Evolutionary conservation across 2,797 vertebrate genomes (phyloP).

Genomic region (Sarcoramphus papa): DNA sequence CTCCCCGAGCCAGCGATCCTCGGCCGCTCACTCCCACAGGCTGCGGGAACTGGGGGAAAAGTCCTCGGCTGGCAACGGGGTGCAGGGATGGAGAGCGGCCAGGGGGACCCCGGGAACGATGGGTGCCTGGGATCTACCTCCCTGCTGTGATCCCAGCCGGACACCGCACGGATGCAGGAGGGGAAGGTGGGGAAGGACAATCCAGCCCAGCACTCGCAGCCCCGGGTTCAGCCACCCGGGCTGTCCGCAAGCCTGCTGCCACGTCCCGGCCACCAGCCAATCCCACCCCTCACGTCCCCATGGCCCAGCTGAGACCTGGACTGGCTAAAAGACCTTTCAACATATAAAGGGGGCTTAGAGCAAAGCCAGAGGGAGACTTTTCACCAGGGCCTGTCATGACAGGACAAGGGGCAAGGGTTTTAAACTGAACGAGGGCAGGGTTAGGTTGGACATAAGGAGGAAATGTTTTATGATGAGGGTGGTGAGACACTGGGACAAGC

Average conservation of each 20-base stretch:
- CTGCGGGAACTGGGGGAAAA: background rate
- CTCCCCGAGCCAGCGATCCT: background rate
- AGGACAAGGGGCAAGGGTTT: background rate
- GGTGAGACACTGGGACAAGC: no score
- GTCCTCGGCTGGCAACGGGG: background rate
- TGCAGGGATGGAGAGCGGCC: background rate
- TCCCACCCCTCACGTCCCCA: background rate
- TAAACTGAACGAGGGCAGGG: background rate
- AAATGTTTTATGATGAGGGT: no score
- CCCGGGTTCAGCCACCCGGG: rapidly evolving
- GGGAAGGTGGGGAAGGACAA: background rate
- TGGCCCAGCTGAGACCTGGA: background rate
- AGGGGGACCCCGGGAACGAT: rapidly evolving
- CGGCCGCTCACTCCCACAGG: background rate
- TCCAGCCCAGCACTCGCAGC: rapidly evolving
- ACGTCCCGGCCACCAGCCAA: background rate
- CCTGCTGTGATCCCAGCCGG: background rate
- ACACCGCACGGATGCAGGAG: rapidly evolving
- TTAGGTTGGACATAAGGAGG: background rate
- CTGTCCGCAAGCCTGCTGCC: background rate
- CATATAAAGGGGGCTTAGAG: background rate
- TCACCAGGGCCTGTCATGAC: rapidly evolving
- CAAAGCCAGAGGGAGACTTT: background rate
- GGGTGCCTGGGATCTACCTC: background rate
- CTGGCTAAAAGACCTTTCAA: background rate